These are phyloP conservation scores for Lepidocyrtinus sp. DNA, from an alignment of 2,888 invertebrate genomes.

Conservation along the genomic window DNA sequence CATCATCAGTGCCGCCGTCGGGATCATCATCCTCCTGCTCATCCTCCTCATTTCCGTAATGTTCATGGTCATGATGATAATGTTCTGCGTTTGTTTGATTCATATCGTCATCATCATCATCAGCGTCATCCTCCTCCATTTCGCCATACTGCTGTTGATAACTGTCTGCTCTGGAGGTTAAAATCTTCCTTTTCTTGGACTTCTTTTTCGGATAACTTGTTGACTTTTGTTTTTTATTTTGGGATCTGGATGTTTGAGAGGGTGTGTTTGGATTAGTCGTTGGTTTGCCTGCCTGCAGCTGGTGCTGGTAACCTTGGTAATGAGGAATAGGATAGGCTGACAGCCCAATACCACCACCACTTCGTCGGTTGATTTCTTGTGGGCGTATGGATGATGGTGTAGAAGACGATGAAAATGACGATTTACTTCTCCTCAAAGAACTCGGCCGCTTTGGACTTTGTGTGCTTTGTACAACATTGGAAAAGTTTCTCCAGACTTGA, in stretches of 20 bases:
- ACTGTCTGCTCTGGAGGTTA: constrained; percentile 38
- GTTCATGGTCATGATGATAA: constrained; percentile 20
- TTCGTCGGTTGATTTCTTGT: constrained; percentile 10
- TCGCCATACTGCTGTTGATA: constrained; percentile 14
- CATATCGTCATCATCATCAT: neutral
- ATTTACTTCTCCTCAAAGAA: too few relatives aligned
- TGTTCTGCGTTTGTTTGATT: neutral
- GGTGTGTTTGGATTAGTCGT: constrained; percentile 8
- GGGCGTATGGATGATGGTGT: constrained; percentile 27
- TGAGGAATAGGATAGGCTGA: constrained; percentile 25
- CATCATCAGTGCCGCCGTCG: constrained; percentile 2
- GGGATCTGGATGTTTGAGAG: neutral
- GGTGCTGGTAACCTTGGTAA: neutral
- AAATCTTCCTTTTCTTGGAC: constrained; percentile 18
- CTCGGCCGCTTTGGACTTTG: neutral
- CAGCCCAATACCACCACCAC: too few relatives aligned
- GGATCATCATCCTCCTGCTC: constrained; percentile 19
- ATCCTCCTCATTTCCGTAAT: constrained; percentile 15
- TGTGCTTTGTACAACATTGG: neutral
- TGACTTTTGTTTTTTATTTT: neutral
- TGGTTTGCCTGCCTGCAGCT: constrained; percentile 8
- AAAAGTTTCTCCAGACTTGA: neutral
- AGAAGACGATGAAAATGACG: too few relatives aligned
- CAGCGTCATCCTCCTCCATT: constrained; percentile 11
- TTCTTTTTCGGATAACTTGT: neutral